Percentiles rank a stretch among this genome's conserved stretches.
These are phyloP conservation scores for Porites divaricata DNA, from an alignment of 92 coral and sea anemone genomes.

Conservation along the genomic window DNA sequence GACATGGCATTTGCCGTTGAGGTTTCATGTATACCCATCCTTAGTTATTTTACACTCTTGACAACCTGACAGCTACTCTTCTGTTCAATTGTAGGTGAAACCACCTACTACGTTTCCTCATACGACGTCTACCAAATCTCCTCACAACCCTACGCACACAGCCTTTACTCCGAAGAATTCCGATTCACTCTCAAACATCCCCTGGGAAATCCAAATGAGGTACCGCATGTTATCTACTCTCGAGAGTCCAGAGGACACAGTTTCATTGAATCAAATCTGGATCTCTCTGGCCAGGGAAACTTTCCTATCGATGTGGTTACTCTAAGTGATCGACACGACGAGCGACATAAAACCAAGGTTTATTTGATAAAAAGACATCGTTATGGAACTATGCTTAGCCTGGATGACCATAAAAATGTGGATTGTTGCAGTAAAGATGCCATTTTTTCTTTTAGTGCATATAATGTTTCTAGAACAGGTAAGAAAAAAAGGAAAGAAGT, in stretches of 20 bases:
- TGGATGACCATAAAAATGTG: not conserved
- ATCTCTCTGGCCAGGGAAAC: not conserved
- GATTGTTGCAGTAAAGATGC: constrained; percentile 14
- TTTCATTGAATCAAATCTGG: constrained; percentile 1
- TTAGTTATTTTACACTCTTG: too few species aligned
- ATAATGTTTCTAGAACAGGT: constrained; percentile 24
- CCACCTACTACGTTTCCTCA: constrained; percentile 33
- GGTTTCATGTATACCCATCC: too few species aligned
- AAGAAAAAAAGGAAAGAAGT: not conserved
- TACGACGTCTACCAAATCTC: constrained; percentile 1
- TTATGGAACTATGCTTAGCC: constrained; percentile 18
- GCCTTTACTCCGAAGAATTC: constrained; percentile 26
- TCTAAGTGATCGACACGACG: not conserved
- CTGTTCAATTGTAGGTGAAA: not conserved
- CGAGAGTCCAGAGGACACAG: not conserved
- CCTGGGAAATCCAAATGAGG: constrained; percentile 23
- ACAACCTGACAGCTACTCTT: not conserved
- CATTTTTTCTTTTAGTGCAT: constrained; percentile 15
- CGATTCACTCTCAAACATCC: constrained; percentile 22
- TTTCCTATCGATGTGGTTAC: constrained; percentile 24
- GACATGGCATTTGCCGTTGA: too few species aligned
- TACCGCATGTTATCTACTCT: constrained; percentile 26
- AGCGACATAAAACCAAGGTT: not conserved
- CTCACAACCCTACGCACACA: constrained; percentile 25
- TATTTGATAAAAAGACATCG: constrained; percentile 3